Conservation (phyloP, 2,113 vertebrate species). For the Xiphorhynchus elegans region DNA sequence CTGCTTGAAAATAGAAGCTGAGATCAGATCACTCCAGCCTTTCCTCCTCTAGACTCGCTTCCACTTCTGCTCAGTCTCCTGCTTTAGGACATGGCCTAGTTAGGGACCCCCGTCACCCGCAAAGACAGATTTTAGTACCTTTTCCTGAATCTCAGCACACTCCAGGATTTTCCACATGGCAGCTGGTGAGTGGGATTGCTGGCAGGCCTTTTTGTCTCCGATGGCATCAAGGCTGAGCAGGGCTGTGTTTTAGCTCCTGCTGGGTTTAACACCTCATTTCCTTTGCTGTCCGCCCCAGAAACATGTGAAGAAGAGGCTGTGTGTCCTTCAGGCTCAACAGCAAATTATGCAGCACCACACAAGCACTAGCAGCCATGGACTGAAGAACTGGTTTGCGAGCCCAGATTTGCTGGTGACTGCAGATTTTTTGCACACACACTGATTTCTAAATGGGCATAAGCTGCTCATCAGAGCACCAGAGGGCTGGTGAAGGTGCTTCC, state of each 20-base stretch:
- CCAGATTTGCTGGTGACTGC: not conserved
- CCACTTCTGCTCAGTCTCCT: not conserved
- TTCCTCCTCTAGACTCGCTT: not conserved
- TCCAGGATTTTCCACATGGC: not conserved
- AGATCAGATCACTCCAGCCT: not conserved
- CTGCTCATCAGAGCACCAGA: not conserved
- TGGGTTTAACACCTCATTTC: constrained; percentile 21
- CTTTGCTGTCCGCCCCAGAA: constrained; percentile 11
- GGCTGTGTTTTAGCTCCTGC: not conserved
- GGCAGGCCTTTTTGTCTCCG: not conserved
- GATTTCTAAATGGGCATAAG: not conserved
- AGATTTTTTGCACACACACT: rapidly evolving
- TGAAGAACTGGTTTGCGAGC: not conserved
- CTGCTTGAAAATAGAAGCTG: not conserved
- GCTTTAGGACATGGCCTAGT: not conserved
- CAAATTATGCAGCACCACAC: not conserved
- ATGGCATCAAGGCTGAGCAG: constrained; percentile 47
- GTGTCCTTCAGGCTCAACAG: not conserved
- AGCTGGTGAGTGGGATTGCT: constrained; percentile 63
- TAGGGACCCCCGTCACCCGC: not conserved
- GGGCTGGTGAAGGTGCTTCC: not conserved
- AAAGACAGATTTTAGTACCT: not conserved
- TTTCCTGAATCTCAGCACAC: not conserved
- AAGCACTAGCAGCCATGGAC: not conserved
- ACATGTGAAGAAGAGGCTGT: not conserved